Base-by-base conservation (phyloP, 2,888 invertebrate genomes). In the Junonia oenone region DNA sequence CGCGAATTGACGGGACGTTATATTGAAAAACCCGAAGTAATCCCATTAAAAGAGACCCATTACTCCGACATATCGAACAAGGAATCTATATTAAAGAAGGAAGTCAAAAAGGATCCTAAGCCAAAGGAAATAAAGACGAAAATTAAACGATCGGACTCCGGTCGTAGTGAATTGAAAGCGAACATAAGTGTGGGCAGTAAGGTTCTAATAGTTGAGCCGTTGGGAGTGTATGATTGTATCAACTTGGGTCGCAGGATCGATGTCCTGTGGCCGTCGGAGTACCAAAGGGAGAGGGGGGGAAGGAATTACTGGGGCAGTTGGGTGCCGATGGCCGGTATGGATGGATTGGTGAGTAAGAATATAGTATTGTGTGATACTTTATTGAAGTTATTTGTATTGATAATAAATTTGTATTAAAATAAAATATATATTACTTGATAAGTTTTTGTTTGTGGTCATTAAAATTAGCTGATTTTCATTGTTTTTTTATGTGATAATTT, bases 221-320 rank as follows among this genome's bases (percentile, higher is more conserved):
- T 89, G 6, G 84, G 93, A 70, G 97, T 98, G 43, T 98, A 96
- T 72, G 97, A 98, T 75, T 96, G 96, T 61, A 95, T 98, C 55
- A 98, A 98, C 80, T 87, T 97, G 64, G 97, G 97, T 6, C 90
- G 97, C 59, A 90, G 97, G 62, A 97, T 98, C 58, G 98, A 98
- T 72, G 98, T 98, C n/a, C 93, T 94, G 66, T 99, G 99, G 99
- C 99, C 99, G 0, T 95, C 95, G 66, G 98, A 98, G 76, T 92
- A 93, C 50, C 97, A 97, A 95, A 87, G 97, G 52, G 93, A 93
- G 59, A 92, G 95, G 63, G 98, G 98, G 0, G 98, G 98, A 0
- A 91, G 97, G 62, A 95, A 95, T 45, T 94, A 93, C 66, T 99
- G 98, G 99, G 88, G 89, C 2, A 93, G 94, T 63, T 98, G 98